Percentiles rank a stretch among this genome's conserved stretches.
phyloP scores from a whole-genome alignment of 2,888 invertebrate genomes.

The Thereva nobilitata region DNA sequence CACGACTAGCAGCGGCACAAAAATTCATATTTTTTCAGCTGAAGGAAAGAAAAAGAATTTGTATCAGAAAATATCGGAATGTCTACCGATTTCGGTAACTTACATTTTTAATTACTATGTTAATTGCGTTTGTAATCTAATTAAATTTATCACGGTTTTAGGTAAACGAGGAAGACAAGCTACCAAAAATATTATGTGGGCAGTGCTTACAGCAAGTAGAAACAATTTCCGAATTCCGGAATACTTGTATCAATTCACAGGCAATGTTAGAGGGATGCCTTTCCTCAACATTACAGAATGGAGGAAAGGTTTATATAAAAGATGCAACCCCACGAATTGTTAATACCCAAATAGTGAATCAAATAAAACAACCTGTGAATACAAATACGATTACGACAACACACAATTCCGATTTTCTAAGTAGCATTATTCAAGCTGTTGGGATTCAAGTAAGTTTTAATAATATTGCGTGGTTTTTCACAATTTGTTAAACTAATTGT shows the following conservation, averaged over 20 bases:
- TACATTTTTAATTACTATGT: neutral
- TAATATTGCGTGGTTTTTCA: conserved; percentile 1
- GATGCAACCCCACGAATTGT: conserved; percentile 52
- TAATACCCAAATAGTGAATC: conserved; percentile 43
- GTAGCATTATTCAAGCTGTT: conserved; percentile 56
- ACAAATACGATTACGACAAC: conserved; percentile 25
- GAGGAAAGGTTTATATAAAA: conserved; percentile 68
- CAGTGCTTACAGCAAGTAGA: conserved; percentile 68
- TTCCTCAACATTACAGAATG: conserved; percentile 66
- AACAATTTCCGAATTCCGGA: conserved; percentile 65
- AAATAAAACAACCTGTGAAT: conserved; percentile 15
- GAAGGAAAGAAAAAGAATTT: conserved; percentile 69
- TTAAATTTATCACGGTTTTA: conserved; percentile 48
- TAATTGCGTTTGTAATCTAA: conserved; percentile 4
- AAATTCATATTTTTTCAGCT: conserved; percentile 69
- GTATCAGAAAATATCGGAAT: conserved; percentile 67
- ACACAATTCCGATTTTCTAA: conserved; percentile 51
- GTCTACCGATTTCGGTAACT: conserved; percentile 66
- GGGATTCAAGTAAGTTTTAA: conserved; percentile 51
- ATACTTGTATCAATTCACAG: conserved; percentile 68
- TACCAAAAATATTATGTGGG: conserved; percentile 71
- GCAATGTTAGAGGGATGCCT: conserved; percentile 70
- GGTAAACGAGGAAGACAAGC: conserved; percentile 69
- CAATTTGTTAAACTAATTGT: conserved; percentile 11
- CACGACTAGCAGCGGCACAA: conserved; percentile 68